Conservation (phyloP, 2,113 vertebrate species). For the Pteropus alecto region DNA sequence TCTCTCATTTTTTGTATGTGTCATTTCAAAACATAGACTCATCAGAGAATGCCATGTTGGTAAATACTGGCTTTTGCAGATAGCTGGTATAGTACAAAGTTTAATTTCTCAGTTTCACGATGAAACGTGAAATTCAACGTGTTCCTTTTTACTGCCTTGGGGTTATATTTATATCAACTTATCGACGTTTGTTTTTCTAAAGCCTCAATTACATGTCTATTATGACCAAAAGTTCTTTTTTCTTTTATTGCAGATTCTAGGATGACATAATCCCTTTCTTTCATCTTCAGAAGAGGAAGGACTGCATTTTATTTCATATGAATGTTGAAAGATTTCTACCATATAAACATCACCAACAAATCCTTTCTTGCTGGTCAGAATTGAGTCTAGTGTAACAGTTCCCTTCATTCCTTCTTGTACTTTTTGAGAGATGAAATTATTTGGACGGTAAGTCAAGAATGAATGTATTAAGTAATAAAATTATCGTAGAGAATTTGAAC, state of each 20-base stretch:
- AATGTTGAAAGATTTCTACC: conserved; percentile 24
- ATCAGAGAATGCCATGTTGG: neutral
- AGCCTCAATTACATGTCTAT: neutral
- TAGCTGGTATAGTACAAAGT: neutral
- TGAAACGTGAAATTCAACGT: neutral
- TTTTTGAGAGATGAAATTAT: conserved; percentile 40
- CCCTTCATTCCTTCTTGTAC: neutral
- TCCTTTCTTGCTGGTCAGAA: conserved; percentile 30
- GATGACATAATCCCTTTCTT: neutral
- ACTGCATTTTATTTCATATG: neutral
- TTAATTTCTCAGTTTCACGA: conserved; percentile 1
- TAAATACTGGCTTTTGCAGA: neutral
- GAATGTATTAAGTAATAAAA: conserved; percentile 18
- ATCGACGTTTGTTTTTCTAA: conserved; percentile 29
- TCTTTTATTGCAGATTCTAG: neutral
- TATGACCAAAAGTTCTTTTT: neutral
- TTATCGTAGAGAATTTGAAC: conserved; percentile 31
- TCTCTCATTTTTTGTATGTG: neutral
- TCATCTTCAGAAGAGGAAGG: conserved; percentile 5
- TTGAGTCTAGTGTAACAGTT: neutral
- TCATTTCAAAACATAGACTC: conserved; percentile 26
- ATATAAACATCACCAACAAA: neutral
- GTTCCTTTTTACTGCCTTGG: neutral
- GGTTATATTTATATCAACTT: conserved; percentile 3
- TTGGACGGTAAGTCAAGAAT: neutral